Evolutionary conservation across 2,113 vertebrate species (phyloP).

Genomic region (Hystrix brachyura): DNA sequence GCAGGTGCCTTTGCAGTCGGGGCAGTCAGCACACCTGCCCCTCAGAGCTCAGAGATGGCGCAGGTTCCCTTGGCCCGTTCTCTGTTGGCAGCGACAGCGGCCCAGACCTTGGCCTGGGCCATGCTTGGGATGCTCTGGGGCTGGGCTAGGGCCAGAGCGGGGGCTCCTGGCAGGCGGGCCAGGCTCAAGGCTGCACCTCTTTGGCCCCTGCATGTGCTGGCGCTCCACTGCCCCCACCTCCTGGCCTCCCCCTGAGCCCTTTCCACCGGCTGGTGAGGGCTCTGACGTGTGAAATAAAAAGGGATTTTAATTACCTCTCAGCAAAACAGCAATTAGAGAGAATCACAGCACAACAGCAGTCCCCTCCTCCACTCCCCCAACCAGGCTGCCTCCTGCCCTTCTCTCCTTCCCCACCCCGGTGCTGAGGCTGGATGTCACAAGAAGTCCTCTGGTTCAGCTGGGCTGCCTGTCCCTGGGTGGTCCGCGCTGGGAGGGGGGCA

Average conservation of each 20-base stretch:
- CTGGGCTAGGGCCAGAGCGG: background rate
- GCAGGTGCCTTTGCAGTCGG: background rate
- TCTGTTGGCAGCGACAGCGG: background rate
- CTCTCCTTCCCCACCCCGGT: background rate
- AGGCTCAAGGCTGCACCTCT: background rate
- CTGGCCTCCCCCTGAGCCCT: constrained; percentile 70
- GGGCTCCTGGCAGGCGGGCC: background rate
- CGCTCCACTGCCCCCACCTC: constrained; percentile 17
- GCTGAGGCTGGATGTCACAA: background rate
- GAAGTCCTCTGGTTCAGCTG: background rate
- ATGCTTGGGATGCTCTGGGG: background rate
- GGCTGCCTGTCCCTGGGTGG: background rate
- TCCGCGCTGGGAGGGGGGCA: too few species aligned
- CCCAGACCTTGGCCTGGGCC: background rate
- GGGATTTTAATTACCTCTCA: constrained; percentile 93
- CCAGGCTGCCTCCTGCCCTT: constrained; percentile 32
- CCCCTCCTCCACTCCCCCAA: constrained; percentile 60
- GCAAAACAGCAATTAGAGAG: constrained; percentile 93
- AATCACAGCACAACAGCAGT: constrained; percentile 87
- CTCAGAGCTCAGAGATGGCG: accelerated
- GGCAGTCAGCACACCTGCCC: background rate
- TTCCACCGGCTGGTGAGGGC: constrained; percentile 81
- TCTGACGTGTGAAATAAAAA: constrained; percentile 89
- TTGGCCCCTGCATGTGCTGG: background rate
- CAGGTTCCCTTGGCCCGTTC: background rate